Base-by-base conservation (phyloP, 2,113 vertebrate species). In the Halichoeres trimaculatus region DNA sequence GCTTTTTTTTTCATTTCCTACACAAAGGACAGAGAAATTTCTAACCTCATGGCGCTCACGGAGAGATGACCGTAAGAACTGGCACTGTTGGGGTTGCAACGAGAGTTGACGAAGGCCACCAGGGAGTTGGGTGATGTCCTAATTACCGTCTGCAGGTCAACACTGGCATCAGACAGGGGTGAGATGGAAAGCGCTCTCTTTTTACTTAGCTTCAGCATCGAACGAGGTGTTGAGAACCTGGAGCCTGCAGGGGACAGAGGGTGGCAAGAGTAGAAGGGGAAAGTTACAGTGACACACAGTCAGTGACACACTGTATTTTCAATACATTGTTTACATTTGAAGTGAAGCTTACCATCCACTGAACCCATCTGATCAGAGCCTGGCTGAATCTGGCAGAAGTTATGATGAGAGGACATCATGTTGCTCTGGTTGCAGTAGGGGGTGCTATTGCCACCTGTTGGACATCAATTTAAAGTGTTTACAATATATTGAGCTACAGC, bases 131-230 rank as follows among this genome's bases (percentile, higher is more conserved):
- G 98, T 0, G 98, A 99, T 16, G 98, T 99, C 41, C 98, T 94
- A 86, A 99, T 99, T 34, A 99, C 96, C 0, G 96, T 98, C 93
- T 99, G 97, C 65, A 99, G 95, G 88, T 99, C 98, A 2, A 99
- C 92, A 58, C 96, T 99, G 74, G 96, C 95, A 17, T 98, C 97
- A 0, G 98, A 99, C 75, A 98, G 92, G 0, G 98, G 98, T 0
- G 98, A 99, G 88, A 99, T 98, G 91, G 98, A 98, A 80, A 99
- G 90, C 0, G 96, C 96, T 59, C 98, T 92, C 93, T 99, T 99
- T 92, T 99, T 99, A 47, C 95, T 96, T 91, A 99, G 72, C 89
- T 97, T 98, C 52, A 97, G 92, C 9, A 95, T 92, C 14, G 94
- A 96, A 6, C 96, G 96, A 57, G 97, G 95, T 0, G 96, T 97